Evolutionary conservation across 2,888 invertebrate genomes (phyloP).

Genomic region (Schizaphis graminum): DNA sequence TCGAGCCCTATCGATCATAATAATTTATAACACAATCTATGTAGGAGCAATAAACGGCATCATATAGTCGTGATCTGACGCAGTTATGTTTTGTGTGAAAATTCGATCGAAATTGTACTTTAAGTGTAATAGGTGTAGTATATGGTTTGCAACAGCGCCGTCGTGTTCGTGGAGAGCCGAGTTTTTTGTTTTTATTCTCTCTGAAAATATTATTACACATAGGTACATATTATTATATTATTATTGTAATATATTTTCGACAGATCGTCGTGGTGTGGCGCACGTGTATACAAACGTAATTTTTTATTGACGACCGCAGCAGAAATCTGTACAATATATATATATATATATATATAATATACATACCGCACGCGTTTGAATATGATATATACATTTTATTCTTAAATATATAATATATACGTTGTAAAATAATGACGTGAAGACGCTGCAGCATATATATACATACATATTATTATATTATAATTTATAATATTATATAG

Average conservation of each 20-base stretch:
- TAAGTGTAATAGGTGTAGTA: neutral
- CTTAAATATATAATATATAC: neutral
- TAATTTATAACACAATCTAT: neutral
- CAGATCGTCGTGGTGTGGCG: neutral
- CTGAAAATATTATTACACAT: neutral
- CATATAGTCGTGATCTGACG: neutral
- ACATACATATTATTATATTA: conserved; percentile 3
- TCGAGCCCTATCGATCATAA: neutral
- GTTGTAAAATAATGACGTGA: neutral
- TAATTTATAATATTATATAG: conserved; percentile 13
- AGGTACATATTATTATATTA: neutral
- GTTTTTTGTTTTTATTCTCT: neutral
- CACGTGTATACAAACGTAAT: neutral
- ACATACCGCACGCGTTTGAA: neutral
- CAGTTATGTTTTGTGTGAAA: neutral
- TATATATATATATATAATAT: neutral
- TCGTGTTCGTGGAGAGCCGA: neutral
- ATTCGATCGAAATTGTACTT: neutral
- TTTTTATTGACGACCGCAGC: neutral
- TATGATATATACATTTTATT: neutral
- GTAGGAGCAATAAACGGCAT: neutral
- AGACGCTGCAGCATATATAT: neutral
- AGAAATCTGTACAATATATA: neutral
- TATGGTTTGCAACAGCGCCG: neutral
- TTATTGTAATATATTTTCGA: neutral